These are phyloP conservation scores for Ferdinandea cuprea DNA, from an alignment of 2,888 invertebrate species.

Conservation along the genomic window DNA sequence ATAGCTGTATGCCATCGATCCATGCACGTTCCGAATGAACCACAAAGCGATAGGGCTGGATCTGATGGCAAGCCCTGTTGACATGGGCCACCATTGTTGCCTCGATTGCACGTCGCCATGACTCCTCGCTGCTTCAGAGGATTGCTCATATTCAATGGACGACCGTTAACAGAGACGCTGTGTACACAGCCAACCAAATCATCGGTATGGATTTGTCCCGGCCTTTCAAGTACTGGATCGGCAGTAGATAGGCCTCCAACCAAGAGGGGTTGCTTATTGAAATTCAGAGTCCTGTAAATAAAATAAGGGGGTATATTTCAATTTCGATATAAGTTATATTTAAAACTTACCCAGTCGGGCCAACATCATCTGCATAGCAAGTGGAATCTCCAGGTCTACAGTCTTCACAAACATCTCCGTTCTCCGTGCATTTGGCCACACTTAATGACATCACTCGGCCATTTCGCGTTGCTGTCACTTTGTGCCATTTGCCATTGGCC, in stretches of 20 bases:
- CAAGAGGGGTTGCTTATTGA: slow-evolving; percentile 93
- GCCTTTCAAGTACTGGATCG: slow-evolving; percentile 93
- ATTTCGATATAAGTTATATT: background rate
- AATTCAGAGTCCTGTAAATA: slow-evolving; percentile 91
- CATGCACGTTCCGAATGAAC: slow-evolving; percentile 88
- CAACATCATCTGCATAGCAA: slow-evolving; percentile 93
- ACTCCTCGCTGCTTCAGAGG: slow-evolving; percentile 90
- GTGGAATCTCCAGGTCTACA: slow-evolving; percentile 92
- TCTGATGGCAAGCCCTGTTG: slow-evolving; percentile 82
- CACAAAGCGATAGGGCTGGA: slow-evolving; percentile 84
- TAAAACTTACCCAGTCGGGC: slow-evolving; percentile 91
- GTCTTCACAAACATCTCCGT: slow-evolving; percentile 93
- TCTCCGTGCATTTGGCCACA: slow-evolving; percentile 91
- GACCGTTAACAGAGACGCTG: slow-evolving; percentile 94
- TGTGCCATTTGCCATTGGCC: slow-evolving; percentile 95
- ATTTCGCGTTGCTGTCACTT: slow-evolving; percentile 94
- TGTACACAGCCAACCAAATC: slow-evolving; percentile 97
- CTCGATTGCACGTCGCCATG: slow-evolving; percentile 90
- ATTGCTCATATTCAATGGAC: slow-evolving; percentile 90
- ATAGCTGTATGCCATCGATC: slow-evolving; percentile 92
- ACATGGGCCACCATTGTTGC: slow-evolving; percentile 87
- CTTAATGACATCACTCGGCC: slow-evolving; percentile 94
- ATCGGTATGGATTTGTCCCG: slow-evolving; percentile 95
- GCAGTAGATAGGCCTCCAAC: slow-evolving; percentile 93
- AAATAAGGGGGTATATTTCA: slow-evolving; percentile 30